A percentile compares a stretch with the other conserved stretches of the same genome.
phyloP scores from a whole-genome alignment of 2,888 invertebrate species.

The Plutella xylostella region DNA sequence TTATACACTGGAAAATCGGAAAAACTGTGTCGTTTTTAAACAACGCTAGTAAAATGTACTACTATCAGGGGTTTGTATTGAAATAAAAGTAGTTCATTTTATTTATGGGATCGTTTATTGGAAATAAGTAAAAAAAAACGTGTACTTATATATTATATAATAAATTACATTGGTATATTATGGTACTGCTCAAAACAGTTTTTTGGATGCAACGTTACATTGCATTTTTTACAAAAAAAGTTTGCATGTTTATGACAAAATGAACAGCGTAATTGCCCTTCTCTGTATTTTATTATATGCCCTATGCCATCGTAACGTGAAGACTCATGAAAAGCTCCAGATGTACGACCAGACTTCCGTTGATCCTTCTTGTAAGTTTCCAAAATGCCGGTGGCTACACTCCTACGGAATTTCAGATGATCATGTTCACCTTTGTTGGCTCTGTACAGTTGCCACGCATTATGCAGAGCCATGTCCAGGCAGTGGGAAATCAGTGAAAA shows the following conservation, averaged over 20 bases:
- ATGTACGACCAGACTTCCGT: background rate
- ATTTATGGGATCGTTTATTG: too few species aligned
- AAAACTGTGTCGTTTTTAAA: too few species aligned
- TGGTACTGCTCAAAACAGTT: background rate
- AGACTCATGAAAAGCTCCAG: background rate
- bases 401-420: background rate
- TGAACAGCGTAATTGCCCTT: background rate
- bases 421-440: background rate
- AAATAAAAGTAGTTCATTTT: too few species aligned
- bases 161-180: too few species aligned
- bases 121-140: too few species aligned
- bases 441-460: constrained; percentile 6
- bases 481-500: constrained; percentile 7
- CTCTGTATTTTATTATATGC: background rate
- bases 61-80: too few species aligned
- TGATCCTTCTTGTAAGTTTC: background rate
- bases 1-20: too few species aligned
- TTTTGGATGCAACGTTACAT: background rate
- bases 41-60: too few species aligned
- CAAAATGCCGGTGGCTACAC: background rate
- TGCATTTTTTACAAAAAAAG: background rate
- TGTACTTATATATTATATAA: too few species aligned
- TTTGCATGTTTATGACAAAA: background rate
- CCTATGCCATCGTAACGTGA: background rate
- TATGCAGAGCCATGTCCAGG: constrained; percentile 4